Base-by-base conservation (phyloP, 1,140 invertebrate genomes). In the Monochamus saltuarius region DNA sequence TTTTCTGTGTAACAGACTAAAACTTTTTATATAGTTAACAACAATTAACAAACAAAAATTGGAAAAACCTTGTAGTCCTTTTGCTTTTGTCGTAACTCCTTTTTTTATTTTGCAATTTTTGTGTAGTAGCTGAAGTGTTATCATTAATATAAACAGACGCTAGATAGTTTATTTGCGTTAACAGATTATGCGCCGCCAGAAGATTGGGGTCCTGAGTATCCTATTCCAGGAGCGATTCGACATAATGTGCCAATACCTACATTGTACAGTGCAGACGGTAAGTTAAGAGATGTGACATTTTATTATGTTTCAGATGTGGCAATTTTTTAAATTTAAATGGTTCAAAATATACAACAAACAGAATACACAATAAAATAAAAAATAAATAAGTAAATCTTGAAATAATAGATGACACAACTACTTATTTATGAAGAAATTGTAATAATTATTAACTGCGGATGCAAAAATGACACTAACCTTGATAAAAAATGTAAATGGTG, bases 231-330 rank as follows among this genome's bases (percentile, higher is more conserved):
- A 39, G 73, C 76, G 11, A 75, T 78, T 46, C 74, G 75, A 66
- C 77, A 80, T 74, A 84, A 85, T 53, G 82, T 91, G 59, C 89
- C 86, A 9, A 89, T 90, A 83, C 87, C 89, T 0, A 90, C 87
- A 0, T 77, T 90, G 1, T 90, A 90, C 73, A 89, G 83, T 67
- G 85, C 83, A 35, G 86, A 87, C 72, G 81, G 82, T 80, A 79
- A 72, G 72, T 67, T 11, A 52, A 46, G 14, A 42, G n/a, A 13
- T 42, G 4, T 7, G 7, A 42, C 39, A 42, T 29, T 29, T 29
- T 29, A 29, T 3, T 29, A 29, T 29, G n/a, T n/a, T n/a, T n/a
- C n/a, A n/a, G n/a, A n/a, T n/a, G n/a, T n/a, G n/a, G n/a, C n/a
- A n/a, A n/a, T n/a, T n/a, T n/a, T n/a, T n/a, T n/a, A n/a, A n/a